A percentile compares a stretch with the other conserved stretches of the same genome.
Evolutionary conservation across 2,113 vertebrate species (phyloP).

Genomic region (Grallaria varia): DNA sequence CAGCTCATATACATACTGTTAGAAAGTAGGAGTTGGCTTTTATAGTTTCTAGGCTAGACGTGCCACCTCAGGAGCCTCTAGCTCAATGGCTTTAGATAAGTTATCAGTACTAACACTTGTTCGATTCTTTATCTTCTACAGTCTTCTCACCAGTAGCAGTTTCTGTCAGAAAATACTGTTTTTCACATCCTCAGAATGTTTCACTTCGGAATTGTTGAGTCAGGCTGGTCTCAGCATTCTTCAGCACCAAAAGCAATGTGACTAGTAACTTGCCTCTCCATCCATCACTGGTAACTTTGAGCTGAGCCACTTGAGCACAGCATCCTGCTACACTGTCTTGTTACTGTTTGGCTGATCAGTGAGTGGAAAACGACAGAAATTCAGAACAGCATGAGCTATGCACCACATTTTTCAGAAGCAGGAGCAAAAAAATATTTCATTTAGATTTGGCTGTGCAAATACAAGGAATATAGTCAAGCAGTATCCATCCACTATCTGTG

Average conservation of each 20-base stretch:
- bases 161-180: neutral
- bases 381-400: neutral
- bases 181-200: neutral
- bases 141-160: neutral
- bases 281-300: neutral
- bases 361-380: neutral
- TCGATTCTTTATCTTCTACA: neutral
- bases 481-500: neutral
- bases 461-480: neutral
- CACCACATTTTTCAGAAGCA: neutral
- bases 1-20: neutral
- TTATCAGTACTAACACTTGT: neutral
- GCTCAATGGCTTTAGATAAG: neutral
- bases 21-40: neutral
- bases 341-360: neutral
- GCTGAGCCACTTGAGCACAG: neutral
- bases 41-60: fast-evolving
- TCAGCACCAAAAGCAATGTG: neutral
- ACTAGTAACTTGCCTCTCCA: neutral
- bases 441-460: neutral
- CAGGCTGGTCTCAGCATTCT: neutral
- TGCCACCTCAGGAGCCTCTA: neutral
- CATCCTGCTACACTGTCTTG: neutral
- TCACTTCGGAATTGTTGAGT: neutral
- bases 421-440: neutral